Conservation (phyloP, 2,888 invertebrate genomes). For the Psylliodes chrysocephalus region DNA sequence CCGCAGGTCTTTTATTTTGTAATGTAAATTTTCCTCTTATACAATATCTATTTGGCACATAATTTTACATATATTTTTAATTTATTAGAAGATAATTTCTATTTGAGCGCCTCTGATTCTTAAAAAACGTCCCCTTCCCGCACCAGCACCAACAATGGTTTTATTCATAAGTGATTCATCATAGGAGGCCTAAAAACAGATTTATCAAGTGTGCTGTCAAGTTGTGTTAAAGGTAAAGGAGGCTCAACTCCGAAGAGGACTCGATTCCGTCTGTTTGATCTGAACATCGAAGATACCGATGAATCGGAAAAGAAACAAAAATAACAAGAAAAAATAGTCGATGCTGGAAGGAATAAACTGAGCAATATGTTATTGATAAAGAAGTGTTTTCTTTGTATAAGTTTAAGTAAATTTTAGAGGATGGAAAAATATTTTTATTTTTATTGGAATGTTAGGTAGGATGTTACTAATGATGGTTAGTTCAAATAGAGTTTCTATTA, state of each 20-base stretch:
- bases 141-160: constrained; percentile 51
- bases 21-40: too few species aligned
- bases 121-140: constrained; percentile 16
- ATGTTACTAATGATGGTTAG: too few species aligned
- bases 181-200: constrained; percentile 49
- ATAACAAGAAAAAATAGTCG: neutral
- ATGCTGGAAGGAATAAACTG: constrained; percentile 1
- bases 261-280: neutral
- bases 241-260: neutral
- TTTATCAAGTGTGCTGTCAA: constrained; percentile 53
- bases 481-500: too few species aligned
- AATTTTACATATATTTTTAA: too few species aligned
- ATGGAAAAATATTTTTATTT: neutral
- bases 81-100: too few species aligned
- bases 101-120: neutral
- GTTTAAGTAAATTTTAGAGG: neutral
- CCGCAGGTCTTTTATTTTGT: too few species aligned
- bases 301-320: neutral
- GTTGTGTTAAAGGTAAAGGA: constrained; percentile 49
- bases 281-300: neutral
- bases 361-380: constrained; percentile 1
- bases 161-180: constrained; percentile 55
- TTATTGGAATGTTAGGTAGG: too few species aligned
- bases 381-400: neutral
- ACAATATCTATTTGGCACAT: too few species aligned